These are phyloP conservation scores for Megaceryle alcyon DNA, from an alignment of 2,797 vertebrate genomes.

Conservation along the genomic window DNA sequence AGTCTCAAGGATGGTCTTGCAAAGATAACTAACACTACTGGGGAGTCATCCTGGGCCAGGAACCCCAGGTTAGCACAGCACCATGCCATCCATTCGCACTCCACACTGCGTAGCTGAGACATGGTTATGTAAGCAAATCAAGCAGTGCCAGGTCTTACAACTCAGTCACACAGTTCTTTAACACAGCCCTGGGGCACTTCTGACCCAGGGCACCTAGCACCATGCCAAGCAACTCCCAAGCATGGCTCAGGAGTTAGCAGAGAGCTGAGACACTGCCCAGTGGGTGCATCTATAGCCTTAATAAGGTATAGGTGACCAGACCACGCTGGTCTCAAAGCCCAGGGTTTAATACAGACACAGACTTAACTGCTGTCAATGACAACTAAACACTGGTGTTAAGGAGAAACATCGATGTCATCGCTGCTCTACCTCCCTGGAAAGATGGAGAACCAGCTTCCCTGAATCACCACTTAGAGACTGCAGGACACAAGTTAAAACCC, in stretches of 20 bases:
- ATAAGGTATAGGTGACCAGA: neutral
- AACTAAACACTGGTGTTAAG: neutral
- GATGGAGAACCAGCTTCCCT: neutral
- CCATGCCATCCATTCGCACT: neutral
- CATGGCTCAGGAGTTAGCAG: neutral
- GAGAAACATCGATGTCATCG: neutral
- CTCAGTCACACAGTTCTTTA: neutral
- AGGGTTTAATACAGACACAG: neutral
- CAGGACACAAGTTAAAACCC: neutral
- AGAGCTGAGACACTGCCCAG: neutral
- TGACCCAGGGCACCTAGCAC: neutral
- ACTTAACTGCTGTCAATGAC: neutral
- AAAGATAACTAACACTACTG: neutral
- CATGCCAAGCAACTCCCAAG: neutral
- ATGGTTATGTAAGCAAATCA: neutral
- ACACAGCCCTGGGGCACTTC: neutral
- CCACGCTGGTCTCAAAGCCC: neutral
- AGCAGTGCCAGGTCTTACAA: neutral
- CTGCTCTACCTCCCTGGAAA: neutral
- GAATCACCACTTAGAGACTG: neutral
- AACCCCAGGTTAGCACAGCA: neutral
- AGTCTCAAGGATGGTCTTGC: neutral
- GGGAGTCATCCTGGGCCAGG: neutral
- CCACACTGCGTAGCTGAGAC: neutral
- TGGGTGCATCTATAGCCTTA: no score